Percentiles rank a stretch among this genome's conserved stretches.
These are phyloP conservation scores for Alouatta caraya DNA, from an alignment of 2,797 vertebrate species.

Conservation along the genomic window DNA sequence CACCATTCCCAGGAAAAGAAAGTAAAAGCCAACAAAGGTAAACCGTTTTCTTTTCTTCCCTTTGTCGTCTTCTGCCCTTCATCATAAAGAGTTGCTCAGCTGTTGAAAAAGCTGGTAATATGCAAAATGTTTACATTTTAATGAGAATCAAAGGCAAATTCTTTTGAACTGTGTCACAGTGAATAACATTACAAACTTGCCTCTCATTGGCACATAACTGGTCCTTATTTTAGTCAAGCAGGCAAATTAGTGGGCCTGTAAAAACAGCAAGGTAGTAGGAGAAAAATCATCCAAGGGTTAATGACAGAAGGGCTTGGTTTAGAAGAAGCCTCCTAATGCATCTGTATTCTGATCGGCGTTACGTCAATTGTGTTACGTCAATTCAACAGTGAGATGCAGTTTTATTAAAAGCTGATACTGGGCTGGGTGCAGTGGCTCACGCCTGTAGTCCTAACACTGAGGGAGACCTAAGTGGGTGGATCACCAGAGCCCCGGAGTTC, in stretches of 20 bases:
- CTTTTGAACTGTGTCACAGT: constrained; percentile 34
- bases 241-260: constrained; percentile 14
- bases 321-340: not conserved
- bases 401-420: not conserved
- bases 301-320: not conserved
- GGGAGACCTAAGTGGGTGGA: not conserved
- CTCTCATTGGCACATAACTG: not conserved
- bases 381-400: not conserved
- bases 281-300: not conserved
- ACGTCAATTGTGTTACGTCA: not conserved
- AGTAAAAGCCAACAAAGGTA: constrained; percentile 21
- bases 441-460: not conserved
- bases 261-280: constrained; percentile 32
- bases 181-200: constrained; percentile 1
- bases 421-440: not conserved
- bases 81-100: not conserved
- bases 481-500: not conserved
- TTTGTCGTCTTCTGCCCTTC: not conserved
- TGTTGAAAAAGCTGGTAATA: not conserved
- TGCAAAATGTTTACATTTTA: constrained; percentile 9
- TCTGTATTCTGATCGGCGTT: not conserved
- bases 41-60: not conserved
- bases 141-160: constrained; percentile 40
- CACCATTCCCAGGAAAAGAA: not conserved
- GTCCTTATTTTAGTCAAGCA: constrained; percentile 13